Evolutionary conservation across 2,113 vertebrate species (phyloP).

Genomic region (Ciconia stormi): DNA sequence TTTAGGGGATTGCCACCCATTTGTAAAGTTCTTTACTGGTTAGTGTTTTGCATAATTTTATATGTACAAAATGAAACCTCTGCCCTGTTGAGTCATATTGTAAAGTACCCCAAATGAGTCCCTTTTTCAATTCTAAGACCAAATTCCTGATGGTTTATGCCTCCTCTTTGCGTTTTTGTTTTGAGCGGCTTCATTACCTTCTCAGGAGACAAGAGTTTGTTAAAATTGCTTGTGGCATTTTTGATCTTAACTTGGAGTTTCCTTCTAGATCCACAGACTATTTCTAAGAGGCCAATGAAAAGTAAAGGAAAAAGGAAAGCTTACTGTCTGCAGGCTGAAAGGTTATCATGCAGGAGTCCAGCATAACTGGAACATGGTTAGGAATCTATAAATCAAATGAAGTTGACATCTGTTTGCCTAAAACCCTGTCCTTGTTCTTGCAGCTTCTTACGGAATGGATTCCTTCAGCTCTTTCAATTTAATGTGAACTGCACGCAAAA

Average conservation of each 20-base stretch:
- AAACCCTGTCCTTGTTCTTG: not conserved
- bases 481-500: not conserved
- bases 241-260: not conserved
- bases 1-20: not conserved
- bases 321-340: not conserved
- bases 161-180: not conserved
- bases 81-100: not conserved
- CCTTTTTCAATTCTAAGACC: not conserved
- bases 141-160: not conserved
- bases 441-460: not conserved
- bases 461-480: not conserved
- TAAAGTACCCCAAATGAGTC: accelerated
- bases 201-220: not conserved
- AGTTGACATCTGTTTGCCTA: not conserved
- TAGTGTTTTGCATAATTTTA: not conserved
- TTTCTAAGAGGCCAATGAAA: not conserved
- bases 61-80: not conserved
- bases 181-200: not conserved
- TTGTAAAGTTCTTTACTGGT: not conserved
- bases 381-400: not conserved
- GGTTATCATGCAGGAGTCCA: not conserved
- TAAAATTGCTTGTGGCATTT: not conserved
- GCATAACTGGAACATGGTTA: not conserved
- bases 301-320: not conserved
- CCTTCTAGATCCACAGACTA: not conserved